Base-by-base conservation (phyloP, 1,140 invertebrate genomes). In the Adoxophyes honmai region DNA sequence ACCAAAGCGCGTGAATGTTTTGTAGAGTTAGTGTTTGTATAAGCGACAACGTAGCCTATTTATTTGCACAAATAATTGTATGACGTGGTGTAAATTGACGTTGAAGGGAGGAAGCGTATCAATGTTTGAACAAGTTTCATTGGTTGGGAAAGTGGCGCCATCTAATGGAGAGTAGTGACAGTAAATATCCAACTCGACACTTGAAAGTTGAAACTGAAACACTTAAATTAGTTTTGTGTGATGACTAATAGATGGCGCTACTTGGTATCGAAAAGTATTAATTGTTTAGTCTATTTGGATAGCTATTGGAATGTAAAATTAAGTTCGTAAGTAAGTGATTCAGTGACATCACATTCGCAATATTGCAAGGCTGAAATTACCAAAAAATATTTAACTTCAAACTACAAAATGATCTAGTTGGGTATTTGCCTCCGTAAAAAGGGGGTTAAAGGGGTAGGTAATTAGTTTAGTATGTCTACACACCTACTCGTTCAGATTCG, bases 321-420 rank as follows among this genome's bases (percentile, higher is more conserved):
- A 28, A 28, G 6, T 28, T 28, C 2, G 2, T 28, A 28, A 39
- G 1, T 39, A n/a, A 21, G 15, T 21, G 16, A 10, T n/a, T 44
- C 4, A 39, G 18, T 44, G 14, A 39, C 14, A 39, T 39, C 14
- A 44, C 16, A 44, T 44, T 44, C 16, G 9, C 39, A 44, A 44
- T 44, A 44, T 10, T 21, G 0, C 39, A 44, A 44, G 39, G 39
- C 39, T 44, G 39, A 44, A 44, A 44, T 18, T 44, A 44, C 39
- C 39, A 44, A 44, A 44, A n/a, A 39, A 39, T 16, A n/a, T 11
- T 9, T 44, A 28, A 44, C n/a, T 0, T 5, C 16, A 16, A 44
- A 18, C 39, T 44, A 15, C 39, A 44, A 44, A 44, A 10, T 15
- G 18, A 18, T 44, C 39, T 15, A 15, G 38, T 39, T 0, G 9